Evolutionary conservation across 2,797 vertebrate genomes (phyloP).

Genomic region (Gallinago solitaria): DNA sequence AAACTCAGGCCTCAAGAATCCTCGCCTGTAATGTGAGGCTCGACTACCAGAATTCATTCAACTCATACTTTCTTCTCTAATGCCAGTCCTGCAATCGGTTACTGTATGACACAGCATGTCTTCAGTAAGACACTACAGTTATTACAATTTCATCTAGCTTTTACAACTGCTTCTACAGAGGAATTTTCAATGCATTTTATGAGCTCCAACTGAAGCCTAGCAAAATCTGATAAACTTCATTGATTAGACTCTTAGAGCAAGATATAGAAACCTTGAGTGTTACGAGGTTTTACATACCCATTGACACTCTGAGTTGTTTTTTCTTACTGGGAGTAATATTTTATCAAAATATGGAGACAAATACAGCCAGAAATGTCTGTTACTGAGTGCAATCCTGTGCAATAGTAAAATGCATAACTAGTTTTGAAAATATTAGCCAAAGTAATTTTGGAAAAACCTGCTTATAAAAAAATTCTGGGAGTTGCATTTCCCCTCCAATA

Average conservation of each 20-base stretch:
- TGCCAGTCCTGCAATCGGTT: neutral
- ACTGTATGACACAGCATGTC: neutral
- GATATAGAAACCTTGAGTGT: accelerated
- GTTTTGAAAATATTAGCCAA: neutral
- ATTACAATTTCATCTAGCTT: neutral
- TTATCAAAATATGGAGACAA: neutral
- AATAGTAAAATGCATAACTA: neutral
- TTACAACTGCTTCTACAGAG: neutral
- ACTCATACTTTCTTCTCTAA: neutral
- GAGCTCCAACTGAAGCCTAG: neutral
- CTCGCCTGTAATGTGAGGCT: neutral
- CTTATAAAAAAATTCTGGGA: neutral
- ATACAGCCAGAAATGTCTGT: neutral
- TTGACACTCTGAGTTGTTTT: neutral
- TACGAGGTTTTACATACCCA: neutral
- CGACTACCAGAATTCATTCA: neutral
- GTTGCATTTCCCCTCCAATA: neutral
- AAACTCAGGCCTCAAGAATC: neutral
- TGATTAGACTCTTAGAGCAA: accelerated
- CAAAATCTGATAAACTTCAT: neutral
- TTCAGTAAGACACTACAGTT: neutral
- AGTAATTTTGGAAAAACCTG: neutral
- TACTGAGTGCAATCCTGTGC: neutral
- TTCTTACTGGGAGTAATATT: neutral
- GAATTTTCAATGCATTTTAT: neutral